Conservation (phyloP, 1,140 invertebrate genomes). For the Stenopsyche tienmushanensis region DNA sequence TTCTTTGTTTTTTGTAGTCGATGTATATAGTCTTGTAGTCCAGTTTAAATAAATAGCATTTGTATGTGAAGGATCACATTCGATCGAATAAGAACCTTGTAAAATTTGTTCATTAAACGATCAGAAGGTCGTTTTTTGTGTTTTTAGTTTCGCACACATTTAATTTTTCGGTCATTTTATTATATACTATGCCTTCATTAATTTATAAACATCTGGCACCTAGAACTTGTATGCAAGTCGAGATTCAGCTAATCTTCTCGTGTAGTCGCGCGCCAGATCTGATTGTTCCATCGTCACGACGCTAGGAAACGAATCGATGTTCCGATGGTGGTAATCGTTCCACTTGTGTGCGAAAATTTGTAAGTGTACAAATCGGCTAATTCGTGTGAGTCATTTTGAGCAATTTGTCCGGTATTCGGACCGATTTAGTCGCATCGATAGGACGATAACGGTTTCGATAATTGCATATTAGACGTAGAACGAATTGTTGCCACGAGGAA, state of each 20-base stretch:
- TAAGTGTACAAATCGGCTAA: background rate
- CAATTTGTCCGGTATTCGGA: background rate
- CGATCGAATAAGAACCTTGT: no score
- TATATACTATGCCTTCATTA: background rate
- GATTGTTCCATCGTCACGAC: background rate
- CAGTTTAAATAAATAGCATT: no score
- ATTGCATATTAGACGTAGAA: background rate
- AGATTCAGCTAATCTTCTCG: background rate
- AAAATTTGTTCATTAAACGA: no score
- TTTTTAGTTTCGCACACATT: no score
- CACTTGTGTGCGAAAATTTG: background rate
- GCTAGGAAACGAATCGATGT: background rate
- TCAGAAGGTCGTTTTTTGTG: no score
- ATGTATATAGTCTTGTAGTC: no score
- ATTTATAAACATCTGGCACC: background rate
- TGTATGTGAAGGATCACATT: no score
- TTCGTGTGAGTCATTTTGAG: background rate
- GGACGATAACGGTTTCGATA: constrained; percentile 2
- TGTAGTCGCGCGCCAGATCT: background rate
- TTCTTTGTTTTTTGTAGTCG: no score
- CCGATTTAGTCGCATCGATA: background rate
- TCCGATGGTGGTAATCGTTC: background rate
- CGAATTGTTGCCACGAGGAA: background rate
- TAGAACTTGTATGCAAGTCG: background rate
- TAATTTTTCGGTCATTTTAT: background rate